Evolutionary conservation across 2,888 invertebrate genomes (phyloP).

Genomic region (Protodeltote pygarga): DNA sequence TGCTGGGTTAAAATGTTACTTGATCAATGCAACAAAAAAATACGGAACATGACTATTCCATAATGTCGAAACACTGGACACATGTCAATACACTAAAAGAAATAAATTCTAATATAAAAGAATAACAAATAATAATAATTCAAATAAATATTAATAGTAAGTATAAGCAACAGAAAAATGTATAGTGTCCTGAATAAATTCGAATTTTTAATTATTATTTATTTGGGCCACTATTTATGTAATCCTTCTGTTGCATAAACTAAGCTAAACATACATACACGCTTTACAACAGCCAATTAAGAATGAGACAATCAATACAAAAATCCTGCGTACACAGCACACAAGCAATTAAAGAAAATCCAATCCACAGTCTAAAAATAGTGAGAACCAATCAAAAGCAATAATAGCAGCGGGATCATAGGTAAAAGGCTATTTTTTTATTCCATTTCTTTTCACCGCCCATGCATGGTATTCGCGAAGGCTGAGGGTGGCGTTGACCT

Average conservation of each 20-base stretch:
- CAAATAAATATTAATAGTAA: too few species aligned
- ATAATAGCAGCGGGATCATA: slow-evolving; percentile 32
- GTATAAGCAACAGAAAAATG: too few species aligned
- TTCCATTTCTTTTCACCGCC: slow-evolving; percentile 59
- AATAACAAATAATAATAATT: too few species aligned
- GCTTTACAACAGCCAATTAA: too few species aligned
- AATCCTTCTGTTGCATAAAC: too few species aligned
- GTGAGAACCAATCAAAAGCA: slow-evolving; percentile 32
- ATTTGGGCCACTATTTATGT: neutral
- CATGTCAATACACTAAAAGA: too few species aligned
- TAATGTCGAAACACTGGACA: too few species aligned
- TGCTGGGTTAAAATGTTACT: too few species aligned
- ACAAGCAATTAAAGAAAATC: slow-evolving; percentile 11
- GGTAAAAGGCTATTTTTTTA: slow-evolving; percentile 39
- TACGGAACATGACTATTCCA: too few species aligned
- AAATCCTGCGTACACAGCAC: neutral
- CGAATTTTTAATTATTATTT: neutral
- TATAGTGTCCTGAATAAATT: too few species aligned
- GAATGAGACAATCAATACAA: neutral
- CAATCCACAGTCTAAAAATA: slow-evolving; percentile 30
- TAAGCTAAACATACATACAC: neutral
- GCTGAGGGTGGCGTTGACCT: slow-evolving; percentile 49
- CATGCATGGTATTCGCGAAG: slow-evolving; percentile 68
- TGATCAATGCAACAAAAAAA: too few species aligned
- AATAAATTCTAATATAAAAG: too few species aligned